phyloP scores from a whole-genome alignment of 2,888 invertebrate species.

The Aethes cnicana region DNA sequence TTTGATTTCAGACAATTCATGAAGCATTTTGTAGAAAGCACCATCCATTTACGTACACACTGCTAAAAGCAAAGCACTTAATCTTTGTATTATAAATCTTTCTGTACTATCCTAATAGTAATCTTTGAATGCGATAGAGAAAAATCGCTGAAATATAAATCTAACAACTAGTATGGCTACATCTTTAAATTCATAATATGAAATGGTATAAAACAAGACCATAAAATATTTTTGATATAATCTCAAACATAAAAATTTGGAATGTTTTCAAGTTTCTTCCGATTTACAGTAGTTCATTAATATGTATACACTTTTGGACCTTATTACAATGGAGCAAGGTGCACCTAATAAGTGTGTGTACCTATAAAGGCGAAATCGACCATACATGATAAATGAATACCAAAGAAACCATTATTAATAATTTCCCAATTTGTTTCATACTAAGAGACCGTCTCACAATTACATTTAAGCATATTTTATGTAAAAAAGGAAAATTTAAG shows the following conservation, averaged over 20 bases:
- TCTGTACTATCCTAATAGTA: not conserved
- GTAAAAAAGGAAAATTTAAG: no score
- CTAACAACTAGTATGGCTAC: constrained; percentile 2
- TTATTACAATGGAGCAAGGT: no score
- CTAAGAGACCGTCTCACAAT: no score
- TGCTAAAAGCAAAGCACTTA: not conserved
- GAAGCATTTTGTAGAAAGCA: constrained; percentile 9
- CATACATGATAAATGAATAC: no score
- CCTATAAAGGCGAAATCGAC: no score
- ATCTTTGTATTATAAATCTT: not conserved
- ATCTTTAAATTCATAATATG: not conserved
- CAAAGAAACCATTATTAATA: no score
- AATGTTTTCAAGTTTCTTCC: constrained; percentile 6
- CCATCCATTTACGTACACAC: constrained; percentile 12
- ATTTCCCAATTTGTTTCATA: no score
- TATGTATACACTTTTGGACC: no score
- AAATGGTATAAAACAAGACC: not conserved
- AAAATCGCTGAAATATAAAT: not conserved
- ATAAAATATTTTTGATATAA: not conserved
- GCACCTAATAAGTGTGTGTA: no score
- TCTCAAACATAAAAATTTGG: constrained; percentile 13
- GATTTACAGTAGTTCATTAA: no score
- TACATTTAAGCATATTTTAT: no score
- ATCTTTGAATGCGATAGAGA: not conserved
- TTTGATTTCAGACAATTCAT: not conserved